Percentiles rank a stretch among this genome's conserved stretches.
Conservation (phyloP, 2,113 vertebrate genomes). For the Marmota flaviventris region DNA sequence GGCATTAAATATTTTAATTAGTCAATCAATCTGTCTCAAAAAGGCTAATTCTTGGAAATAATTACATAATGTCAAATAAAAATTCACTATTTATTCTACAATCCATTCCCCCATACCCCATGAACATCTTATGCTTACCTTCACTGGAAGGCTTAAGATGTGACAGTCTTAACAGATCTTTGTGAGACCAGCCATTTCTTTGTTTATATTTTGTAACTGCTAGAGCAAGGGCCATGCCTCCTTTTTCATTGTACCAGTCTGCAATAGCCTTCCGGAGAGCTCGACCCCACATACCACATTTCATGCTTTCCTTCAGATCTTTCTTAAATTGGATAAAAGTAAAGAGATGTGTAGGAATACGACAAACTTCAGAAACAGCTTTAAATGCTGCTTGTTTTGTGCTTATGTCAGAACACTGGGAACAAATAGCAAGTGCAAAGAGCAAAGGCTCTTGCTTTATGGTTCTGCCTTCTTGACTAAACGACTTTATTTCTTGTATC, state of each 20-base stretch:
- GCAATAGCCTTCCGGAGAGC: slow-evolving; percentile 95
- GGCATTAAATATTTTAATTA: slow-evolving; percentile 21
- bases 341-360: slow-evolving; percentile 93
- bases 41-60: slow-evolving; percentile 52
- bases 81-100: not conserved
- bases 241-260: slow-evolving; percentile 96
- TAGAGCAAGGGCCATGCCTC: slow-evolving; percentile 92
- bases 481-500: slow-evolving; percentile 93
- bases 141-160: slow-evolving; percentile 96
- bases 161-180: slow-evolving; percentile 95
- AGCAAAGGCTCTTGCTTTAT: slow-evolving; percentile 90
- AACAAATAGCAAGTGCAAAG: slow-evolving; percentile 95
- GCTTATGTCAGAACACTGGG: slow-evolving; percentile 93
- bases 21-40: not conserved
- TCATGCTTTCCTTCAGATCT: slow-evolving; percentile 95
- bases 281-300: slow-evolving; percentile 97
- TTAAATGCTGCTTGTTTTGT: slow-evolving; percentile 95
- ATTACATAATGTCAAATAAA: not conserved
- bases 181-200: slow-evolving; percentile 96
- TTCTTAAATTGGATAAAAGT: slow-evolving; percentile 96
- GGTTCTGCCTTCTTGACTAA: slow-evolving; percentile 89
- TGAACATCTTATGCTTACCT: slow-evolving; percentile 87
- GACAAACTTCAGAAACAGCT: slow-evolving; percentile 94
- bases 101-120: not conserved
- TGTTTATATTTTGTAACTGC: slow-evolving; percentile 96